These are phyloP conservation scores for Eristalinus aeneus DNA, from an alignment of 2,888 invertebrate genomes.

Conservation along the genomic window DNA sequence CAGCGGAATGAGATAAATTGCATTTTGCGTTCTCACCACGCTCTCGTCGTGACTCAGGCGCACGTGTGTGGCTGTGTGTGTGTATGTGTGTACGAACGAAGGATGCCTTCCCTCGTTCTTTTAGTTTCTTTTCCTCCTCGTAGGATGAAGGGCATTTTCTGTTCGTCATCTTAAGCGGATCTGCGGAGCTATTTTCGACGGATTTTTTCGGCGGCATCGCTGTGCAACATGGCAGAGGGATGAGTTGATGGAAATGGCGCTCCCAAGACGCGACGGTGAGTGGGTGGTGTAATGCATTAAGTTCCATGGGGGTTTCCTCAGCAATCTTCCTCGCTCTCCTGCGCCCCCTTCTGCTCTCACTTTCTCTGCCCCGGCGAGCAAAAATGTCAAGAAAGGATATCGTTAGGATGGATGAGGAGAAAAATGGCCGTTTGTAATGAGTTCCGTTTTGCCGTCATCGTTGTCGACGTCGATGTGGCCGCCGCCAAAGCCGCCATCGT, in stretches of 20 bases:
- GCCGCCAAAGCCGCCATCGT: conserved; percentile 12
- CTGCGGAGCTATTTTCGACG: conserved; percentile 66
- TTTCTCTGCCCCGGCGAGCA: conserved; percentile 34
- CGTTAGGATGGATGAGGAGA: conserved; percentile 70
- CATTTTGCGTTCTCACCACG: conserved; percentile 53
- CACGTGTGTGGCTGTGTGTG: conserved; percentile 4
- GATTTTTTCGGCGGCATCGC: conserved; percentile 37
- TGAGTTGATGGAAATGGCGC: background rate
- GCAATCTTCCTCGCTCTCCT: conserved; percentile 12
- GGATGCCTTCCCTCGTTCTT: conserved; percentile 31
- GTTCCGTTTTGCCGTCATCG: conserved; percentile 63
- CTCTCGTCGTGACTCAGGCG: background rate
- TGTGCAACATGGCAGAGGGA: background rate
- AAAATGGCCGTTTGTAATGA: conserved; percentile 71
- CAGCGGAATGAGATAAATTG: conserved; percentile 64
- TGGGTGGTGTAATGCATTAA: conserved; percentile 62
- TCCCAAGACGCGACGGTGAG: background rate
- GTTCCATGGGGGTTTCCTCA: conserved; percentile 53
- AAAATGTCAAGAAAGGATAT: conserved; percentile 71
- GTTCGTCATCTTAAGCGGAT: conserved; percentile 71
- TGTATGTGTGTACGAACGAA: conserved; percentile 19
- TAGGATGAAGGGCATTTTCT: conserved; percentile 8
- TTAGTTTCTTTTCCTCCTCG: background rate
- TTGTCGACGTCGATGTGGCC: conserved; percentile 19
- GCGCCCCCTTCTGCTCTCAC: background rate